These are phyloP conservation scores for Anser brachyrhynchus DNA, from an alignment of 2,113 vertebrate genomes.

Conservation along the genomic window DNA sequence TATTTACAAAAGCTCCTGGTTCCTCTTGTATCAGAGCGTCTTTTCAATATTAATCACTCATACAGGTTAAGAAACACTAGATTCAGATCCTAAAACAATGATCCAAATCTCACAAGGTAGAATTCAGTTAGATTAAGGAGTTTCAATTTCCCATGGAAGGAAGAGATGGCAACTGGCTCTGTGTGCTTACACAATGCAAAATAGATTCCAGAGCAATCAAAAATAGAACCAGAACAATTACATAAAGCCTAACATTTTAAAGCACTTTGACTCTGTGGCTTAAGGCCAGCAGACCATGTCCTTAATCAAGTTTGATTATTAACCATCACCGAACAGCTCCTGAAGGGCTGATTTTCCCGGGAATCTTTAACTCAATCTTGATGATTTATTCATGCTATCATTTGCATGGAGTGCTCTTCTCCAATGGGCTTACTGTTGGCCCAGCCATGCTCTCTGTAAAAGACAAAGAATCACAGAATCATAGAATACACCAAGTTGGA, in stretches of 20 bases:
- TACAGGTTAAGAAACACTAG: neutral
- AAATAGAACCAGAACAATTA: neutral
- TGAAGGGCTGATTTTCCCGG: neutral
- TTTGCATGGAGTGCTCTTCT: neutral
- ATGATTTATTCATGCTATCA: neutral
- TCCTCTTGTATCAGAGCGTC: neutral
- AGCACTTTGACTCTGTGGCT: neutral
- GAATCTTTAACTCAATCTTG: neutral
- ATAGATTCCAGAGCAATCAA: neutral
- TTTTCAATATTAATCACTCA: neutral
- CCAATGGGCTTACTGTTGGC: neutral
- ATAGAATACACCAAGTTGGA: no score
- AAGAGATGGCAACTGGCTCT: neutral
- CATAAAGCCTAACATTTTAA: neutral
- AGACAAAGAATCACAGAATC: no score
- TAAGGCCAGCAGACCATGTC: neutral
- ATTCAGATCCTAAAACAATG: neutral
- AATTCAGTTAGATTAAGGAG: neutral
- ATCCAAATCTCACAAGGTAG: neutral
- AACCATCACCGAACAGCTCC: neutral
- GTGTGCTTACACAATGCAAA: neutral
- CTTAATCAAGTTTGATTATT: slow-evolving; percentile 26
- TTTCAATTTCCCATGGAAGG: neutral
- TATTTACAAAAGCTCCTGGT: neutral
- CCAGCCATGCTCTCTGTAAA: neutral